Base-by-base conservation (phyloP, 2,888 invertebrate species). In the Druceiella hillmani region DNA sequence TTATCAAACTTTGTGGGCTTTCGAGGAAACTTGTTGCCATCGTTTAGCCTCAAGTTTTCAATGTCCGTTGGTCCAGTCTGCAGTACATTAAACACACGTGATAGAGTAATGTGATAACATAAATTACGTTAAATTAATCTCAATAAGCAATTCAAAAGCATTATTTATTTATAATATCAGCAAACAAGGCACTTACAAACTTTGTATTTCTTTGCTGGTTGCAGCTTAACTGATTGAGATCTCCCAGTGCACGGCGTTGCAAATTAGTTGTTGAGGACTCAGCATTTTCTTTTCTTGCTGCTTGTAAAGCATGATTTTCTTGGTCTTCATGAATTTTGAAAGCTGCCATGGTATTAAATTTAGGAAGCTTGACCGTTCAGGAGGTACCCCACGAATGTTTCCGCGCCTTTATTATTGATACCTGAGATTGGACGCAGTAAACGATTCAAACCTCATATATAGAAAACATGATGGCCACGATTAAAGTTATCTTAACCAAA, bases 301-400 rank as follows among this genome's bases (percentile, higher is more conserved):
- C 68, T n/a, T n/a, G n/a, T n/a, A n/a, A n/a, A n/a, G n/a, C n/a
- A 43, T 68, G 66, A 64, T 87, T 87, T 66, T 87, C 87, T 61
- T 82, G 80, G 64, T 87, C 86, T 62, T 83, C 80, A 63, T 81
- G 81, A 56, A 86, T 81, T 64, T 79, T 76, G 62, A 86, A 81
- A 51, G 78, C 74, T 63, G 84, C 83, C 86, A 86, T 85, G 64
- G 59, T 45, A 43, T 33, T 25, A 45, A 40, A 20, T 33, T 50
- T 29, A 59, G 42, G 29, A 60, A 35, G 13, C 22, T n/a, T n/a
- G n/a, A n/a, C n/a, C n/a, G n/a, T n/a, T n/a, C n/a, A n/a, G n/a
- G n/a, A n/a, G n/a, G n/a, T n/a, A n/a, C n/a, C n/a, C n/a, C n/a
- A n/a, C n/a, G n/a, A n/a, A n/a, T n/a, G n/a, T n/a, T n/a, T n/a